Evolutionary conservation across 2,888 invertebrate species (phyloP), one percentile per base, ranked within the genome.

Genomic region (Operophtera brumata): DNA sequence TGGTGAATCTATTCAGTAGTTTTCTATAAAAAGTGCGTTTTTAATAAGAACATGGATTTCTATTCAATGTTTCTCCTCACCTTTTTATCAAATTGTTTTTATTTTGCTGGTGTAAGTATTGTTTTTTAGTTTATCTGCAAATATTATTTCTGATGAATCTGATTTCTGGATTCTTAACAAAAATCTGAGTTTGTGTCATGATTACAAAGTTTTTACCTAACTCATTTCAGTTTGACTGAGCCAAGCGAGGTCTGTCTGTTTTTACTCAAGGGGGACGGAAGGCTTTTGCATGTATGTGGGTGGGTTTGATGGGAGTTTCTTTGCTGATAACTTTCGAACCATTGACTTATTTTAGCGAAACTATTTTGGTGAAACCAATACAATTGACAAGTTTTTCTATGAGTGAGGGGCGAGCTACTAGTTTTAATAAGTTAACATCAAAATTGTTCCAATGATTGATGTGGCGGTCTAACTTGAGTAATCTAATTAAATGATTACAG

Each of bases 401-500:
- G n/a, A n/a, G n/a, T n/a, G n/a, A n/a, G n/a, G n/a, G n/a, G n/a
- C n/a, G n/a, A n/a, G n/a, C n/a, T n/a, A n/a, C n/a, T n/a, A n/a
- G n/a, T n/a, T n/a, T n/a, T n/a, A n/a, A n/a, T n/a, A n/a, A n/a
- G n/a, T n/a, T n/a, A n/a, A n/a, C n/a, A n/a, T n/a, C n/a, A n/a
- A n/a, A n/a, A n/a, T n/a, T 50, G 37, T 34, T 55, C 39, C 25
- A 44, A 49, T 2, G 25, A 1, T 35, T 26, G 26, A 28, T 48
- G 11, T 20, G 8, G 13, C 5, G 28, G 12, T 1, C n/a, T 45
- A 6, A 25, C 40, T 7, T 25, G 6, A 20, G 3, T 56, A 54
- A 56, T 58, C 12, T 49, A 46, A 50, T 51, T 57, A 51, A 35
- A 50, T 46, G 11, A 37, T 60, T 89, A 30, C 77, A 94, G 94